phyloP scores from a whole-genome alignment of 2,797 vertebrate species.

The Hybognathus amarus region DNA sequence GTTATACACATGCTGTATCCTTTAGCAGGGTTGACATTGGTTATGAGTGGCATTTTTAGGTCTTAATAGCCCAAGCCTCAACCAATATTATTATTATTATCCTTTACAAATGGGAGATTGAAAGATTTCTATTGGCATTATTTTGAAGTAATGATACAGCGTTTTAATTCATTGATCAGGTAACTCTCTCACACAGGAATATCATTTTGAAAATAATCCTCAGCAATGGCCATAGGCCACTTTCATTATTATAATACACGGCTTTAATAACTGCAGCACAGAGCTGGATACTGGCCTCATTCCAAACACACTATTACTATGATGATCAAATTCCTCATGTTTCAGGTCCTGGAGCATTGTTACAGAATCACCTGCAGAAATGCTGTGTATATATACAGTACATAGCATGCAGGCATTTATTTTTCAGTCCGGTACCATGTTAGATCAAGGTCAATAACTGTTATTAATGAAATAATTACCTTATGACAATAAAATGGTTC shows the following conservation, averaged over 20 bases:
- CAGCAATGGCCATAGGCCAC: neutral
- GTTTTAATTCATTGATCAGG: neutral
- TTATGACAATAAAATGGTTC: neutral
- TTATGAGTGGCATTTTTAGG: neutral
- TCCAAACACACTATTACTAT: constrained; percentile 49
- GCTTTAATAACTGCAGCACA: neutral
- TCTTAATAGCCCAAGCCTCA: neutral
- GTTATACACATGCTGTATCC: neutral
- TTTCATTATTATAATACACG: constrained; percentile 12
- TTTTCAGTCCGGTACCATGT: no score
- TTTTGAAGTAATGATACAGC: neutral
- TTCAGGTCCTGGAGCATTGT: constrained; percentile 45
- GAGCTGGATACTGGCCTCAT: neutral
- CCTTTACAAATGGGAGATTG: no score
- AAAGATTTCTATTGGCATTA: neutral
- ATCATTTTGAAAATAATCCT: neutral
- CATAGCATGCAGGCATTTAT: neutral
- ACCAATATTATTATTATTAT: neutral
- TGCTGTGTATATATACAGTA: neutral
- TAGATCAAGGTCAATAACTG: neutral
- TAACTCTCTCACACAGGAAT: neutral
- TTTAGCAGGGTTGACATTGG: neutral
- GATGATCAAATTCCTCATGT: constrained; percentile 66
- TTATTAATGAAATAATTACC: neutral
- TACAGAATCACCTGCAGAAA: neutral